phyloP scores from a whole-genome alignment of 2,797 vertebrate genomes.

The Pseudochromis fuscus region DNA sequence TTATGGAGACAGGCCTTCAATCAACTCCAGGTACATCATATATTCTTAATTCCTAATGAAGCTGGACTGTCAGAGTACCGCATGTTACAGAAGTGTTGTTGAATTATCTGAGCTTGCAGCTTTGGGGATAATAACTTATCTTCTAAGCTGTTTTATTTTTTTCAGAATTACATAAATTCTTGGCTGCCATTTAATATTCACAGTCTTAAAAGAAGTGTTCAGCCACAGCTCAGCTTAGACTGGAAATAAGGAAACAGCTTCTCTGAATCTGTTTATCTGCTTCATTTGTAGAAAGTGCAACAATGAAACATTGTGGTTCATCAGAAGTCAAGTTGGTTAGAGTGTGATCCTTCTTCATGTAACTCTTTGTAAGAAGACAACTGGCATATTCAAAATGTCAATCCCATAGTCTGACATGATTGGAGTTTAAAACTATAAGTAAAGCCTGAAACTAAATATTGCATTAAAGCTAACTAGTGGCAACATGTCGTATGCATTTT shows the following conservation, averaged over 20 bases:
- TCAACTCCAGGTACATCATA: not conserved
- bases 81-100: constrained; percentile 1
- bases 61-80: not conserved
- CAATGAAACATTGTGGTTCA: not conserved
- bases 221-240: not conserved
- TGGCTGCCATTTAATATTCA: not conserved
- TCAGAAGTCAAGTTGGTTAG: too few species aligned
- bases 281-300: not conserved
- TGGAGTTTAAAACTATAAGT: too few species aligned
- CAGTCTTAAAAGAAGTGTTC: not conserved
- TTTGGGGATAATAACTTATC: not conserved
- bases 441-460: too few species aligned
- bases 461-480: too few species aligned
- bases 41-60: constrained; percentile 28
- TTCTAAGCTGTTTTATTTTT: not conserved
- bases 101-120: constrained; percentile 6
- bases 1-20: not conserved
- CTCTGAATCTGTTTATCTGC: too few species aligned
- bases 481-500: too few species aligned
- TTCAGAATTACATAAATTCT: not conserved
- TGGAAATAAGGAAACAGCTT: not conserved
- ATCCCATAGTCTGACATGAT: too few species aligned
- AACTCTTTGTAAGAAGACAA: too few species aligned
- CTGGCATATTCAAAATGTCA: too few species aligned
- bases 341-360: too few species aligned